Base-by-base conservation (phyloP, 2,113 vertebrate genomes). In the Pedetes capensis region DNA sequence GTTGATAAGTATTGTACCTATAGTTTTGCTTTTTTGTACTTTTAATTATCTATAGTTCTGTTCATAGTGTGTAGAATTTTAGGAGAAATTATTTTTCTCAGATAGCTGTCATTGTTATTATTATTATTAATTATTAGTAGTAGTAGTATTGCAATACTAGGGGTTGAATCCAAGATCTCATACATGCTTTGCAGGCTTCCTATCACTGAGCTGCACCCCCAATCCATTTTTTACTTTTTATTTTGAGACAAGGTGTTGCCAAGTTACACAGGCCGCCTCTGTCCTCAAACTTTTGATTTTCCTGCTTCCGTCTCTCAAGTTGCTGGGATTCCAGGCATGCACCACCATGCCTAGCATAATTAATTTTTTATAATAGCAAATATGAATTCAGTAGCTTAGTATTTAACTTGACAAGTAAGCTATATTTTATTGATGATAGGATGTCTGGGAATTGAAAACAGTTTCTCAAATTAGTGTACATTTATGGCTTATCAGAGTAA, bases 401-500 rank as follows among this genome's bases (percentile, higher is more conserved):
- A 64, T 90, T 92, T 89, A 84, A 80, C 69, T 89, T 95, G 79
- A 89, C 57, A 71, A 87, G 44, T 34, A 79, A 91, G 47, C 49
- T 53, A 2, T 85, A 86, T 93, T 91, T 91, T 93, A 91, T 47
- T 87, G 63, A 61, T 93, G 74, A 47, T 66, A 91, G 32, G 39
- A 47, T 83, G 34, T 42, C 71, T 74, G 79, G 78, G 44, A 95
- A 63, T 83, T 94, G 39, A 79, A 91, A 79, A n/a, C 44, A 89
- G 12, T 80, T 94, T 63, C 49, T 97, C 84, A 94, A 94, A 92
- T 93, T 91, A 69, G 22, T 76, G 9, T 11, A 76, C 59, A 87
- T 76, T 86, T 93, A 74, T 90, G 74, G 63, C 49, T 81, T 95
- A 79, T 72, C 61, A 59, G 22, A 27, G 39, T 84, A 86, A 90